A percentile compares a stretch with the other conserved stretches of the same genome.
Conservation (phyloP, 2,797 vertebrate genomes). For the Falco novaeseelandiae region DNA sequence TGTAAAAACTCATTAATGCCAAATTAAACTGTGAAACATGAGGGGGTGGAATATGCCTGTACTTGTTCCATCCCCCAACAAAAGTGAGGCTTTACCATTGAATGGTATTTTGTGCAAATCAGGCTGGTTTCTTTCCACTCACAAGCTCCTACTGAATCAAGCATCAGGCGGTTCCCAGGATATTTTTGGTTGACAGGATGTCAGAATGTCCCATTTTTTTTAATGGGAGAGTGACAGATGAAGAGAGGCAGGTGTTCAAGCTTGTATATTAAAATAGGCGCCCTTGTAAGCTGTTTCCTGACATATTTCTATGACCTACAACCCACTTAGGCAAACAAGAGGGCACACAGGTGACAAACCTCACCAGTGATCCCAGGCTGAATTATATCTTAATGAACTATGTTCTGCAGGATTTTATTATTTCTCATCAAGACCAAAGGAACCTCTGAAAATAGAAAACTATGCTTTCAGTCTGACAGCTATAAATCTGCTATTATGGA, state of each 20-base stretch:
- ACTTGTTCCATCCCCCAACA: background rate
- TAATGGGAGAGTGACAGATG: background rate
- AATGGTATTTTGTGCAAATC: background rate
- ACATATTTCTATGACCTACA: background rate
- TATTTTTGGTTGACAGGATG: background rate
- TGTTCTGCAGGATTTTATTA: background rate
- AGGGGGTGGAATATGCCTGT: background rate
- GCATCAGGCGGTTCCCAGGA: background rate
- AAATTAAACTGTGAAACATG: background rate
- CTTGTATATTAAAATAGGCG: rapidly evolving
- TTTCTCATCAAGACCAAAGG: background rate
- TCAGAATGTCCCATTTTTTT: background rate
- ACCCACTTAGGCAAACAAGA: background rate
- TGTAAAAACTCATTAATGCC: background rate
- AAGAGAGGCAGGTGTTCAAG: background rate
- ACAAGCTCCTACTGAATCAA: background rate
- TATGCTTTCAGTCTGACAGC: background rate
- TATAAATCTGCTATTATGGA: rapidly evolving
- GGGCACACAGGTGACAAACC: background rate
- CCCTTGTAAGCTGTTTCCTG: background rate
- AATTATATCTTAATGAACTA: background rate
- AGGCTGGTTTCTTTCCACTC: background rate
- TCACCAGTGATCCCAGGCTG: background rate
- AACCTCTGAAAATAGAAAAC: background rate
- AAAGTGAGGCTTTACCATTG: background rate